Evolutionary conservation across 2,113 vertebrate species (phyloP).

Genomic region (Gallinago media): DNA sequence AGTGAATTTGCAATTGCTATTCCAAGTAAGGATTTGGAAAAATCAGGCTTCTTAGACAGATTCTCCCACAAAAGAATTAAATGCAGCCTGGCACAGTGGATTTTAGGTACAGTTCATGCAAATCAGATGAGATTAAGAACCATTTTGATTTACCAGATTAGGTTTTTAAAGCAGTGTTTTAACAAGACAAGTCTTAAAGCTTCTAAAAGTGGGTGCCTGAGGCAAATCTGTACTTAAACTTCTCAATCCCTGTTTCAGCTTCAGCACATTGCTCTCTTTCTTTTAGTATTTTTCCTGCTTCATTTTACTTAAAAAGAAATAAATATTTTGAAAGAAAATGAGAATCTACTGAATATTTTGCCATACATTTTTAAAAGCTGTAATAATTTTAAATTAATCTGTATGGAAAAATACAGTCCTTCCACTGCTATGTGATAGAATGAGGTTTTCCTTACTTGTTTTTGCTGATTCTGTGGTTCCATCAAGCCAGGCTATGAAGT

Average conservation of each 20-base stretch:
- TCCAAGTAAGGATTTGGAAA: background rate
- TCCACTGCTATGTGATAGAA: background rate
- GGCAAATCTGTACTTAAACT: background rate
- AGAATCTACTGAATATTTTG: background rate
- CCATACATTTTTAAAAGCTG: background rate
- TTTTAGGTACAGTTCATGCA: background rate
- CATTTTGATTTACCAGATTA: background rate
- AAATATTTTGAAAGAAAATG: background rate
- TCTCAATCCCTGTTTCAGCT: background rate
- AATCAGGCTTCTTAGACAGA: background rate
- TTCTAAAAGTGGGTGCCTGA: background rate
- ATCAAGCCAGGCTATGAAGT: background rate
- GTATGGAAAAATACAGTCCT: background rate
- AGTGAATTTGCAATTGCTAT: background rate
- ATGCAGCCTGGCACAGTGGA: background rate
- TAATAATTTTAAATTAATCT: background rate
- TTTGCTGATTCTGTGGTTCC: background rate
- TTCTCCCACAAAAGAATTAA: background rate
- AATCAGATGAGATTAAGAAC: background rate
- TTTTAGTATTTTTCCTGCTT: background rate
- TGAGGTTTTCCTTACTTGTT: background rate
- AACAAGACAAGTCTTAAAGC: background rate
- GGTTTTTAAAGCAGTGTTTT: background rate
- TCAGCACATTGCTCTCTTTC: background rate
- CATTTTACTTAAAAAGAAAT: background rate